These are phyloP conservation scores for Ceramica pisi DNA, from an alignment of 2,888 invertebrate species.

Conservation along the genomic window DNA sequence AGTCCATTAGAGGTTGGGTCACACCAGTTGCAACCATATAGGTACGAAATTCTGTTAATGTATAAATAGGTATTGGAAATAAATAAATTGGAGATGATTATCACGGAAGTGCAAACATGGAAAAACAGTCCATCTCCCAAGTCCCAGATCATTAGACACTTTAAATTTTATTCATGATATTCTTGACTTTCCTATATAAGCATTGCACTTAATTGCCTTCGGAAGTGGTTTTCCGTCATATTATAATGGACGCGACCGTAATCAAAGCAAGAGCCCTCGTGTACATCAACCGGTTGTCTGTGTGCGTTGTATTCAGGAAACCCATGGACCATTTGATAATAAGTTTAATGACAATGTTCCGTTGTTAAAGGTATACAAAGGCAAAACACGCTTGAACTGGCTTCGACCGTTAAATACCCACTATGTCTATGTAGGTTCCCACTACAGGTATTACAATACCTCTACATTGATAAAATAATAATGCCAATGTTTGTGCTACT, in stretches of 20 bases:
- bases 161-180: conserved; percentile 34
- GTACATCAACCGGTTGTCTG: conserved; percentile 34
- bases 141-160: conserved; percentile 22
- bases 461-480: neutral
- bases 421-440: conserved; percentile 30
- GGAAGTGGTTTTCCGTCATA: conserved; percentile 58
- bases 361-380: conserved; percentile 81
- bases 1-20: too few species aligned
- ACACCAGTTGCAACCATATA: neutral
- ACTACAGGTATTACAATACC: neutral
- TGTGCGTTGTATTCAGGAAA: conserved; percentile 64
- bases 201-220: conserved; percentile 55
- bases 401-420: conserved; percentile 37
- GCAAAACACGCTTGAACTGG: conserved; percentile 65
- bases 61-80: neutral
- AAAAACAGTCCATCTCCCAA: conserved; percentile 3
- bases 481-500: too few species aligned
- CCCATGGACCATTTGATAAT: conserved; percentile 78
- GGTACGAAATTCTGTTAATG: neutral
- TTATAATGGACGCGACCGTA: conserved; percentile 39
- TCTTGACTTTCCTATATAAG: conserved; percentile 47
- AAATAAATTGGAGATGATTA: neutral
- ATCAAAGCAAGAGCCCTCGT: conserved; percentile 49
- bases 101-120: conserved; percentile 9
- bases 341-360: conserved; percentile 84